phyloP scores from a whole-genome alignment of 2,888 invertebrate genomes.

The Hesperia comma region DNA sequence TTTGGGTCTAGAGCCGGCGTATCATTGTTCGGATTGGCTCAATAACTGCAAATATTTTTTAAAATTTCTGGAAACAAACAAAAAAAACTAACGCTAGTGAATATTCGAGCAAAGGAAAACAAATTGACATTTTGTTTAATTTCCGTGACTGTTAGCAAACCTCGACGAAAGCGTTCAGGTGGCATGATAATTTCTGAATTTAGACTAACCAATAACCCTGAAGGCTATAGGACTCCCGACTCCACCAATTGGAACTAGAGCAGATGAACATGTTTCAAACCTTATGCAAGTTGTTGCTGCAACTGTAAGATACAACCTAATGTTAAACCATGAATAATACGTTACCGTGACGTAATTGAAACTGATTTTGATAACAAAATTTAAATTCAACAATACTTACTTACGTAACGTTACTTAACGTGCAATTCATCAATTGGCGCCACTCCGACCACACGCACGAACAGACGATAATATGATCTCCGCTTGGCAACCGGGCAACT shows the following conservation, averaged over 20 bases:
- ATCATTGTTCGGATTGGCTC: slow-evolving; percentile 64
- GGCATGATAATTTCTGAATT: too few species aligned
- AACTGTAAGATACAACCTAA: too few species aligned
- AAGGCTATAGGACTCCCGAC: background rate
- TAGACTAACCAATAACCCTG: background rate
- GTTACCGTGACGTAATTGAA: too few species aligned
- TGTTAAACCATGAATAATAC: too few species aligned
- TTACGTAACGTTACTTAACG: background rate
- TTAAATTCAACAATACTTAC: background rate
- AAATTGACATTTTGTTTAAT: too few species aligned
- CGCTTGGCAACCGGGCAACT: slow-evolving; percentile 27
- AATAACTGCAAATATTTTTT: slow-evolving; percentile 40
- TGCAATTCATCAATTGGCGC: slow-evolving; percentile 2
- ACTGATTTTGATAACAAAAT: background rate
- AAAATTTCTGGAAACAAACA: background rate
- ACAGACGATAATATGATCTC: background rate
- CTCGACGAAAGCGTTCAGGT: too few species aligned
- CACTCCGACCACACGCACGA: background rate
- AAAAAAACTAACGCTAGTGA: background rate
- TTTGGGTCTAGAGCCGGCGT: slow-evolving; percentile 69
- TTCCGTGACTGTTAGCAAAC: too few species aligned
- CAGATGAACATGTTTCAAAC: too few species aligned
- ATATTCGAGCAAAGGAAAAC: too few species aligned
- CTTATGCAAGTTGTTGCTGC: too few species aligned
- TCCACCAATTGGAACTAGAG: background rate